Evolutionary conservation across 2,113 vertebrate genomes (phyloP).

Genomic region (Camelus bactrianus): DNA sequence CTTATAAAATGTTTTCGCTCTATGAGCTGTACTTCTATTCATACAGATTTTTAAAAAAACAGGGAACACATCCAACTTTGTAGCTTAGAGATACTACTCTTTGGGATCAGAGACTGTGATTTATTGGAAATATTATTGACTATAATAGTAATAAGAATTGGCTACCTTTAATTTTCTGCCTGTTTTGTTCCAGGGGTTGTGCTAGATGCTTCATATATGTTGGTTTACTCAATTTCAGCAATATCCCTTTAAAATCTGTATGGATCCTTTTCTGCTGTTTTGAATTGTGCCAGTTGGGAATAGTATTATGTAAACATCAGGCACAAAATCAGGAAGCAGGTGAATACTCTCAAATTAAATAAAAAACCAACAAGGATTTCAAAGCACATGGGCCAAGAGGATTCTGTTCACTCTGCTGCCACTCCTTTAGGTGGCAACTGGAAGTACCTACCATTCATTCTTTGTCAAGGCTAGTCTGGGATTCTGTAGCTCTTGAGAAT

Average conservation of each 20-base stretch:
- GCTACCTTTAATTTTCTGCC: constrained; percentile 18
- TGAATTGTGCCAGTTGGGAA: constrained; percentile 21
- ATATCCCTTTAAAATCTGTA: not conserved
- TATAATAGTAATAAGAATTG: constrained; percentile 39
- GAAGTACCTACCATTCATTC: not conserved
- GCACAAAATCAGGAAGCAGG: not conserved
- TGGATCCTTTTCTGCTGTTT: not conserved
- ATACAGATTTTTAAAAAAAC: not conserved
- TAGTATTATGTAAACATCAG: not conserved
- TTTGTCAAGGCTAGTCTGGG: not conserved
- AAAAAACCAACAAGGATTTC: not conserved
- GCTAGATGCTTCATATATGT: not conserved
- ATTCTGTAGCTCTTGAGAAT: not conserved
- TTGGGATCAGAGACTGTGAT: not conserved
- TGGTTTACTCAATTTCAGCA: not conserved
- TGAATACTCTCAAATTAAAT: constrained; percentile 11
- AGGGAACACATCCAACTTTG: not conserved
- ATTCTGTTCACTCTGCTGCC: not conserved
- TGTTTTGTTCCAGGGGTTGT: not conserved
- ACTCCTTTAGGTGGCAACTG: not conserved
- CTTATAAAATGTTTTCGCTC: constrained; percentile 19
- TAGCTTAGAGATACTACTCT: constrained; percentile 13
- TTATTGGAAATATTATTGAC: not conserved
- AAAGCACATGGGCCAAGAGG: not conserved
- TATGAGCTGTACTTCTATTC: not conserved